phyloP scores from a whole-genome alignment of 1,140 invertebrate genomes.

The Dinothrombium tinctorium region DNA sequence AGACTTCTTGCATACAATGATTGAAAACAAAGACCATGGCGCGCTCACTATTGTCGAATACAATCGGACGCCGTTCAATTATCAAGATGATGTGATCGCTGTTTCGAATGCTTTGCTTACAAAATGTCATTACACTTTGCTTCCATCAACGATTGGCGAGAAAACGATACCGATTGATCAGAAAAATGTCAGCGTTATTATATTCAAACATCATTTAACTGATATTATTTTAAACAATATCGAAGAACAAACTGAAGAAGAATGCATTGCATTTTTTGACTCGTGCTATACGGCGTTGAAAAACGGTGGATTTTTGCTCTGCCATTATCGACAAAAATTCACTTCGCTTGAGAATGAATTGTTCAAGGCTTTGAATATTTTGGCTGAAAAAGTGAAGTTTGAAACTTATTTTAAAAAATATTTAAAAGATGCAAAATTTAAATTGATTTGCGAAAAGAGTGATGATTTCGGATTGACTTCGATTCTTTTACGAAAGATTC shows the following conservation, averaged over 20 bases:
- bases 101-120: too few relatives aligned
- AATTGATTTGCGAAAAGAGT: slow-evolving; percentile 1
- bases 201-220: background rate
- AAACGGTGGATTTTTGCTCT: background rate
- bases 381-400: background rate
- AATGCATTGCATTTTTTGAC: background rate
- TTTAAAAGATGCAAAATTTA: background rate
- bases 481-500: slow-evolving; percentile 4
- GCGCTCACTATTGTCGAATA: too few relatives aligned
- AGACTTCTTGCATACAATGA: too few relatives aligned
- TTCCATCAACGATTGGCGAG: background rate
- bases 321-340: background rate
- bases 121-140: too few relatives aligned
- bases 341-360: background rate
- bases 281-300: background rate
- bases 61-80: too few relatives aligned
- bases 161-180: background rate
- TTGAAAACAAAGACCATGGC: too few relatives aligned
- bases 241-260: background rate
- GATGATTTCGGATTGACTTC: slow-evolving; percentile 3
- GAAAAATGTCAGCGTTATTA: background rate
- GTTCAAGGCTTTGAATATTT: background rate
- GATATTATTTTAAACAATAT: background rate
- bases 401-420: background rate
- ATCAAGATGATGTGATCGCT: too few relatives aligned